Percentiles rank a stretch among this genome's conserved stretches.
These are phyloP conservation scores for Pygocentrus nattereri DNA, from an alignment of 2,797 vertebrate genomes.

Conservation along the genomic window DNA sequence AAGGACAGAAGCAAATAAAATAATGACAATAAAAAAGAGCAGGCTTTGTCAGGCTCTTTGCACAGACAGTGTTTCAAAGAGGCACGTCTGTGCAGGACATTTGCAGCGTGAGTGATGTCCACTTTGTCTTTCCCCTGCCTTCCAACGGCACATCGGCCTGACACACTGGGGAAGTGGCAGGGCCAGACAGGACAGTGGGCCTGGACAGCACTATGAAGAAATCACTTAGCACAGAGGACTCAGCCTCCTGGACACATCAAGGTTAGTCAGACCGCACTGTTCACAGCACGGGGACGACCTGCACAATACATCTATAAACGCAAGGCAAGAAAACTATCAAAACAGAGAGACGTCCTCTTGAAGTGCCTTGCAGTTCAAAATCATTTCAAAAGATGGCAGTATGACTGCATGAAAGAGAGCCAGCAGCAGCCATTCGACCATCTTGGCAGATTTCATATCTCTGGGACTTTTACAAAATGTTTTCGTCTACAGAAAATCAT, in stretches of 20 bases:
- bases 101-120: slow-evolving; percentile 57
- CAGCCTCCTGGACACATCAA: slow-evolving; percentile 56
- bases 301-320: slow-evolving; percentile 60
- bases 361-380: slow-evolving; percentile 70
- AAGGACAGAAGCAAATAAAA: background rate
- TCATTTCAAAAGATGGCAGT: slow-evolving; percentile 92
- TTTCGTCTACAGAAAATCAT: slow-evolving; percentile 24
- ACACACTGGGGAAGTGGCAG: slow-evolving; percentile 60
- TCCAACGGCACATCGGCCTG: slow-evolving; percentile 63
- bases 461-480: slow-evolving; percentile 15
- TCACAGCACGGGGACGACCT: slow-evolving; percentile 62
- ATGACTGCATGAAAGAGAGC: slow-evolving; percentile 82
- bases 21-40: background rate
- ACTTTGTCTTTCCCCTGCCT: slow-evolving; percentile 59
- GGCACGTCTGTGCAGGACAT: background rate
- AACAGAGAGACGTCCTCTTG: slow-evolving; percentile 24
- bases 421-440: background rate
- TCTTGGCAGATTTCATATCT: slow-evolving; percentile 19
- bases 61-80: slow-evolving; percentile 40
- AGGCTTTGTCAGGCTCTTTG: slow-evolving; percentile 11
- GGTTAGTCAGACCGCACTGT: slow-evolving; percentile 57
- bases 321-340: slow-evolving; percentile 29
- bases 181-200: slow-evolving; percentile 53
- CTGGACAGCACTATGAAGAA: slow-evolving; percentile 56
- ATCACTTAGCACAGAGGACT: slow-evolving; percentile 63